Evolutionary conservation across 2,888 invertebrate genomes (phyloP), one percentile per base, ranked within the genome.

Genomic region (Stenoptilia bipunctidactyla): DNA sequence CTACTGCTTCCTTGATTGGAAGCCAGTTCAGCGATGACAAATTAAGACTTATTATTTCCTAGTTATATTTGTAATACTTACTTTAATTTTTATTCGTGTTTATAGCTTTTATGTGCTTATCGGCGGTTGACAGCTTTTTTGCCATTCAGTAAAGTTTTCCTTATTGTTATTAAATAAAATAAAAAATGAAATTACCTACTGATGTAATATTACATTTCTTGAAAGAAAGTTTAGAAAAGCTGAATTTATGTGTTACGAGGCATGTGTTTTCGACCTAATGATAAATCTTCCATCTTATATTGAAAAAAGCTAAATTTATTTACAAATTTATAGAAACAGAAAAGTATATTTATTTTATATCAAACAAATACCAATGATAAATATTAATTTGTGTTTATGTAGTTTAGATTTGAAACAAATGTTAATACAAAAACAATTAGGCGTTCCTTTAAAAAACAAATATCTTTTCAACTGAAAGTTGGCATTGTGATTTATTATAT

Each of bases 401-500:
- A 42, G 27, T 52, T 49, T 46, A 40, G 43, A 58, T 62, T 56
- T 60, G 47, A 51, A 56, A 59, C 58, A 47, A 47, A 43, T 47
- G 44, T 42, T 49, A 46, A 40, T 50, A 47, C 42, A 44, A 47
- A 43, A 53, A 44, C 47, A 46, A 51, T 52, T 56, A 48, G 55
- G 52, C 55, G 59, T 61, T 58, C 61, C 34, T 34, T 34, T 13
- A 13, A 12, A n/a, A 12, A 12, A 8, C 30, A 54, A 50, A 43
- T 47, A 60, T 67, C 75, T 74, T 64, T 63, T 73, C 79, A 75
- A 79, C 82, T 82, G 43, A 73, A 80, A 82, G 82, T 82, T 83
- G 82, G 58, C 72, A 71, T 74, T 82, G 82, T 82, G 80, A 80
- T 83, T 79, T 79, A 72, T 70, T 65, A 69, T 69, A 71, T 63